Base-by-base conservation (phyloP, 1,140 invertebrate genomes). In the Danaus melanippus region DNA sequence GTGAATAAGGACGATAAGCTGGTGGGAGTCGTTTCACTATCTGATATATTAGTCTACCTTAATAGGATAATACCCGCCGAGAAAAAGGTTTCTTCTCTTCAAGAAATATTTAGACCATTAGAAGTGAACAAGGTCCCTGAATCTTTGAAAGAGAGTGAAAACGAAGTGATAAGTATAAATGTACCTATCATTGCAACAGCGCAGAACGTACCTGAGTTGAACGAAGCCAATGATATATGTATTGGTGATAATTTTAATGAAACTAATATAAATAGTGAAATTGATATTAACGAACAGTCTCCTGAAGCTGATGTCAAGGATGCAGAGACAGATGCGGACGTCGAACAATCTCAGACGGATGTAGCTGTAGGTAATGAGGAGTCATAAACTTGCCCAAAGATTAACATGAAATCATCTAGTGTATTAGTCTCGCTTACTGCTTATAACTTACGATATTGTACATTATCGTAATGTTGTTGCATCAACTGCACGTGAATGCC, bases 21-120 rank as follows among this genome's bases (percentile, higher is more conserved):
- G 53, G 67, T 79, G 55, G 84, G 81, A 46, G 81, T 86, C 60
- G 81, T 86, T 71, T 86, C 84, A 47, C 57, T 86, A 12, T 86
- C 84, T 53, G 84, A 86, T 76, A 84, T 86, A 69, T 76, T 86
- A 70, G 71, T 83, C 63, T 86, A 86, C 73, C 74, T 86, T 60
- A 86, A 86, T 76, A 84, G 84, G 61, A 74, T 84, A 62, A 86
- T 86, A 62, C 84, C 84, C 10, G 63, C 75, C 9, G 84, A 86
- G 54, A 86, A 84, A 61, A 86, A 84, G 67, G 74, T 80, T 46
- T 84, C 84, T 44, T 79, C 84, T 9, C 64, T 86, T 40, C 84
- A 86, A 76, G 84, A 86, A 69, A 75, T 86, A 67, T 86, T 84
- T 67, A 76, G 71, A 56, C 81, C 84, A 32, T 64, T 84, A 41